Evolutionary conservation across 2,888 invertebrate genomes (phyloP).

Genomic region (Cephus runcator): DNA sequence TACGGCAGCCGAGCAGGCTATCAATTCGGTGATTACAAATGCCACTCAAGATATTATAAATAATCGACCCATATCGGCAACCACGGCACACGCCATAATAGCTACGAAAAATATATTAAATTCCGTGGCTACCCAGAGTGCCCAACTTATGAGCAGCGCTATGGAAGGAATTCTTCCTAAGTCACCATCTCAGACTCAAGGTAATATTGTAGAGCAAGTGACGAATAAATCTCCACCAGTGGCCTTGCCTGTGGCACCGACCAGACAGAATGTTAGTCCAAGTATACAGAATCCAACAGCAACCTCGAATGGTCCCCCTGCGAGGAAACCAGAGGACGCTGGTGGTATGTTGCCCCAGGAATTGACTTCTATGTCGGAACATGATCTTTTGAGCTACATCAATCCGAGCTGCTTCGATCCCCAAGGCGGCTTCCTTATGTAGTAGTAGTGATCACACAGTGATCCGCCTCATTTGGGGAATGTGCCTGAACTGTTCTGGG

Average conservation of each 20-base stretch:
- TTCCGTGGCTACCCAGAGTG: constrained; percentile 61
- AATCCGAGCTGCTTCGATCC: constrained; percentile 90
- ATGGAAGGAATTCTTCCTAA: constrained; percentile 62
- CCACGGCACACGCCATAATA: constrained; percentile 64
- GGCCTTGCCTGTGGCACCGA: constrained; percentile 43
- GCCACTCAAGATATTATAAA: constrained; percentile 63
- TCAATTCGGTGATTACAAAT: constrained; percentile 60
- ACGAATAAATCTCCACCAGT: constrained; percentile 52
- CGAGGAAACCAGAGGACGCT: constrained; percentile 65
- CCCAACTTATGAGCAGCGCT: constrained; percentile 60
- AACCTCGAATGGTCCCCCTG: constrained; percentile 67
- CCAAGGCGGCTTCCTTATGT: constrained; percentile 60
- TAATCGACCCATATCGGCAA: constrained; percentile 58
- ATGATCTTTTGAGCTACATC: constrained; percentile 88
- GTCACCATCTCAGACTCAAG: constrained; percentile 46
- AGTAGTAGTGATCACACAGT: constrained; percentile 27
- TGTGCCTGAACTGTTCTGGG: neutral
- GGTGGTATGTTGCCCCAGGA: constrained; percentile 74
- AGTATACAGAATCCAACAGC: constrained; percentile 69
- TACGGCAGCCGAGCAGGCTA: constrained; percentile 61
- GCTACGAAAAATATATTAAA: constrained; percentile 63
- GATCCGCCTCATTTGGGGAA: neutral
- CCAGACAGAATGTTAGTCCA: constrained; percentile 67
- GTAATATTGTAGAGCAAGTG: constrained; percentile 58
- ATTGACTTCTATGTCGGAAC: constrained; percentile 86